A percentile compares a stretch with the other conserved stretches of the same genome.
These are phyloP conservation scores for Sceliomorpha sp. DNA, from an alignment of 2,888 invertebrate genomes.

Conservation along the genomic window DNA sequence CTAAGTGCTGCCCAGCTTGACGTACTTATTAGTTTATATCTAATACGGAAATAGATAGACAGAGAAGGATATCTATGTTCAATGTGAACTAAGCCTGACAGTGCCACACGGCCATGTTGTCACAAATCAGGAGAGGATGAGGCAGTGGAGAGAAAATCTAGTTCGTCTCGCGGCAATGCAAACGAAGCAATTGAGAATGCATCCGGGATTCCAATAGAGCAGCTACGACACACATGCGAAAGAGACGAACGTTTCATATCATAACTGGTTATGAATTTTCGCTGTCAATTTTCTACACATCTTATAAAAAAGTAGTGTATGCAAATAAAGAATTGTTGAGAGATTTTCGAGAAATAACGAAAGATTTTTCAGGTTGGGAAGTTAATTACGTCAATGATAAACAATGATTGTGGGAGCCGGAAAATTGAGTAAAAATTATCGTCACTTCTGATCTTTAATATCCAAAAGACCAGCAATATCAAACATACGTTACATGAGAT, in stretches of 20 bases:
- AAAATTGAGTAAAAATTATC: too few relatives aligned
- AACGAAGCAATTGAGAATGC: conserved; percentile 45
- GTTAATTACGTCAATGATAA: too few relatives aligned
- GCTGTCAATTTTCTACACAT: not conserved
- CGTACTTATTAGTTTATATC: too few relatives aligned
- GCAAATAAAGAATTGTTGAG: too few relatives aligned
- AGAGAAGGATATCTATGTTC: conserved; percentile 1
- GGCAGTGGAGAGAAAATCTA: conserved; percentile 32
- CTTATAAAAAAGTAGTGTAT: too few relatives aligned
- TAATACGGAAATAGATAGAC: conserved; percentile 4
- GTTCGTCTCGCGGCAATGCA: conserved; percentile 46
- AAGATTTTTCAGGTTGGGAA: too few relatives aligned
- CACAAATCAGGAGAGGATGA: conserved; percentile 46
- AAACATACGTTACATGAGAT: too few relatives aligned
- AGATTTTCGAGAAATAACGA: too few relatives aligned
- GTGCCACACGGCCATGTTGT: conserved; percentile 14
- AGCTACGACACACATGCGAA: conserved; percentile 19
- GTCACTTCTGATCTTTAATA: too few relatives aligned
- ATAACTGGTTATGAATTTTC: conserved; percentile 29
- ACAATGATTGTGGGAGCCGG: too few relatives aligned
- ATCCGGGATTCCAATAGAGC: conserved; percentile 49
- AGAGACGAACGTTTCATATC: conserved; percentile 32
- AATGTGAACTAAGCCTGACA: not conserved
- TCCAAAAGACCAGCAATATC: too few relatives aligned
- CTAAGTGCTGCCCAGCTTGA: too few relatives aligned